Conservation (phyloP, 2,113 vertebrate genomes). For the Eonycteris spelaea region DNA sequence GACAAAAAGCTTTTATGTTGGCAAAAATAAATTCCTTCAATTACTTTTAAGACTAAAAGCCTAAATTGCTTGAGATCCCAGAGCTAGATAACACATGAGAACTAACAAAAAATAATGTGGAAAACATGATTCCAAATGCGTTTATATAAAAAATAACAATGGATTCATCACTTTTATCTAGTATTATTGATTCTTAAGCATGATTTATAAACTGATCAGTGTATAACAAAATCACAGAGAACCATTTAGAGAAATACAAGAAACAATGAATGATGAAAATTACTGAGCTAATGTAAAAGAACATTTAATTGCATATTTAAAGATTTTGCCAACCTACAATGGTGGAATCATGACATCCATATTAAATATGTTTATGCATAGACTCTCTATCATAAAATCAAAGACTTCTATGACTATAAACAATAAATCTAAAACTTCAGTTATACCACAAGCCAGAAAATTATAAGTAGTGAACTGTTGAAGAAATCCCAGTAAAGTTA, state of each 20-base stretch:
- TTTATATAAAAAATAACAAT: neutral
- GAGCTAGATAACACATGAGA: neutral
- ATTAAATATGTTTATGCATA: neutral
- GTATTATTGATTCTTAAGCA: neutral
- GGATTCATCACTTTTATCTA: neutral
- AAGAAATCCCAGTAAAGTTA: neutral
- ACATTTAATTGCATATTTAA: neutral
- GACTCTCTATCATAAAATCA: neutral
- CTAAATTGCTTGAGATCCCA: neutral
- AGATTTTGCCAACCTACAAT: neutral
- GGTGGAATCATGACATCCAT: neutral
- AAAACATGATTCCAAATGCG: neutral
- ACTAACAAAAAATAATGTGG: neutral
- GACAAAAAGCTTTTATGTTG: conserved; percentile 44
- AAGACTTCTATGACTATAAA: neutral
- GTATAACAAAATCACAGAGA: neutral
- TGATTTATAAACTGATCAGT: conserved; percentile 17
- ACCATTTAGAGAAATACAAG: neutral
- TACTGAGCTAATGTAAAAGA: neutral
- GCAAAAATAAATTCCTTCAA: conserved; percentile 55
- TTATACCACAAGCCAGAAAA: neutral
- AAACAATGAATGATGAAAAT: conserved; percentile 34
- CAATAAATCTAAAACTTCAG: neutral
- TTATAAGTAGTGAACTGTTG: neutral
- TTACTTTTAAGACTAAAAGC: conserved; percentile 44